A percentile compares a stretch with the other conserved stretches of the same genome.
phyloP scores from a whole-genome alignment of 2,888 invertebrate species.

The Herminia tarsipennalis region DNA sequence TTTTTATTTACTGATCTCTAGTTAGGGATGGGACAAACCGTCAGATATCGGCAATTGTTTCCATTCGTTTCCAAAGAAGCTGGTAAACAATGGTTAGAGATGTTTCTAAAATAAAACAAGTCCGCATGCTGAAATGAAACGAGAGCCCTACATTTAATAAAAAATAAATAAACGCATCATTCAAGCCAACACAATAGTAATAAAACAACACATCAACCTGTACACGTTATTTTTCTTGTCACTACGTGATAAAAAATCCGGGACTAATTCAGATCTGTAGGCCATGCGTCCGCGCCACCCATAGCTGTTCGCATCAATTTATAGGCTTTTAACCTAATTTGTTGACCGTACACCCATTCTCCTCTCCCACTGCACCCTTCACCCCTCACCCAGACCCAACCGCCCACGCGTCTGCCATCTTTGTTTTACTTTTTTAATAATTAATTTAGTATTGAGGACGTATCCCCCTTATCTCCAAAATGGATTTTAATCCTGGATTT shows the following conservation, averaged over 20 bases:
- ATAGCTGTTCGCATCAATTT: constrained; percentile 80
- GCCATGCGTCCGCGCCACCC: constrained; percentile 77
- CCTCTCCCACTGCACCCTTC: constrained; percentile 27
- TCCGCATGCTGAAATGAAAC: too few relatives aligned
- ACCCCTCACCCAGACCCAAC: constrained; percentile 40
- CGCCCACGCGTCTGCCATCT: constrained; percentile 59
- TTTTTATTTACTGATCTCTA: too few relatives aligned
- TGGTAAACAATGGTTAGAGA: too few relatives aligned
- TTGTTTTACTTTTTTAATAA: constrained; percentile 60
- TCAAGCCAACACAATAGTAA: not conserved
- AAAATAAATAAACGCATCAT: not conserved
- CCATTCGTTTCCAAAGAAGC: too few relatives aligned
- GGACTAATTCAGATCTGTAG: constrained; percentile 79
- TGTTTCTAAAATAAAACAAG: too few relatives aligned
- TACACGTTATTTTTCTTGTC: constrained; percentile 73
- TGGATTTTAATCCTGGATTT: constrained; percentile 62
- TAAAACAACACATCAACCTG: constrained; percentile 56
- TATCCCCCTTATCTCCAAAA: constrained; percentile 57
- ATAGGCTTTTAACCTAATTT: constrained; percentile 85
- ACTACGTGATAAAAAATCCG: constrained; percentile 78
- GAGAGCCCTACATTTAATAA: too few relatives aligned
- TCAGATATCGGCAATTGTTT: too few relatives aligned
- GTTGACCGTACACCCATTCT: constrained; percentile 58
- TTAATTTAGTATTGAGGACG: constrained; percentile 64
- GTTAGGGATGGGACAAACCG: too few relatives aligned